These are phyloP conservation scores for Pelvicachromis taeniatus DNA, from an alignment of 2,113 vertebrate genomes.

Conservation along the genomic window DNA sequence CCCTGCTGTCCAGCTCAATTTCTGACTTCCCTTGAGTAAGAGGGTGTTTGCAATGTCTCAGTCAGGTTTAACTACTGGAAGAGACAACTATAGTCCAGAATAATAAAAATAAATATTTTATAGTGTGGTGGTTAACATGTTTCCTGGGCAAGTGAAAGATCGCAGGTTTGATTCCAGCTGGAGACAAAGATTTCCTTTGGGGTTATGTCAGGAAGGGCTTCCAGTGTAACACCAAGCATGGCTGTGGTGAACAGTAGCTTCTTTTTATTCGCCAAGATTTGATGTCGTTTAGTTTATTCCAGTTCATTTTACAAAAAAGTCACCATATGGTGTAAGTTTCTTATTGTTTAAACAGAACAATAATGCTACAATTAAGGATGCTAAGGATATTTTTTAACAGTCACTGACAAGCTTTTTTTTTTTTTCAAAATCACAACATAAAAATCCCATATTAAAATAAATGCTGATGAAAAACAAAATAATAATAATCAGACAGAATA, in stretches of 20 bases:
- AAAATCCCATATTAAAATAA: neutral
- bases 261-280: neutral
- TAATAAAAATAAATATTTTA: neutral
- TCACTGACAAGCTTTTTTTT: neutral
- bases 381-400: neutral
- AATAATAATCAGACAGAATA: neutral
- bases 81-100: neutral
- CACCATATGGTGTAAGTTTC: neutral
- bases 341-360: neutral
- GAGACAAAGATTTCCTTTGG: neutral
- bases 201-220: neutral
- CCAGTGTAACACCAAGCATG: neutral
- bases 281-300: neutral
- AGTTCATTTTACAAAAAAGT: neutral
- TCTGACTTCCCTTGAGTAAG: neutral
- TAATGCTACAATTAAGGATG: neutral
- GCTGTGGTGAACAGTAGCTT: neutral
- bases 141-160: neutral
- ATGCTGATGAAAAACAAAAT: neutral
- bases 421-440: no score
- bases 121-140: neutral
- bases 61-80: neutral
- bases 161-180: neutral
- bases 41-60: neutral
- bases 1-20: neutral